Evolutionary conservation across 1,140 invertebrate genomes (phyloP).

Genomic region (Plutomurus gul): DNA sequence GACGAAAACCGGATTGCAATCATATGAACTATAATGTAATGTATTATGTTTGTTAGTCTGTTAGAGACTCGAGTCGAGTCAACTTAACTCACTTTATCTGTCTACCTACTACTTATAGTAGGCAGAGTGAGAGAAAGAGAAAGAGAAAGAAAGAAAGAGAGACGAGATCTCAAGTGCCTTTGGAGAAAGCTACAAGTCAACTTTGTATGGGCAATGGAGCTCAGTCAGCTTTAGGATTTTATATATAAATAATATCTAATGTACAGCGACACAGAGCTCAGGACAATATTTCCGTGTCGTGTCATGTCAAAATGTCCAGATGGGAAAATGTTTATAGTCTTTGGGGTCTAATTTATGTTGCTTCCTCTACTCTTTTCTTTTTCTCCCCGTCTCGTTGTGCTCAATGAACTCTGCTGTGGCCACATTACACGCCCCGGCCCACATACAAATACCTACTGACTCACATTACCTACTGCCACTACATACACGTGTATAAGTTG

Average conservation of each 20-base stretch:
- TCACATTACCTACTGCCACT: not conserved
- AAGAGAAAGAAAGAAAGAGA: not conserved
- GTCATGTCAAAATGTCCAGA: slow-evolving; percentile 21
- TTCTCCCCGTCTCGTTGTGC: no score
- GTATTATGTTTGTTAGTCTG: not conserved
- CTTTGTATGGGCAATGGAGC: not conserved
- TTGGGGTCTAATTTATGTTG: slow-evolving; percentile 29
- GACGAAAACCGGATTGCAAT: slow-evolving; percentile 18
- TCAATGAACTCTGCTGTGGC: no score
- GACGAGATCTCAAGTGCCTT: not conserved
- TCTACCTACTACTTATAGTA: not conserved
- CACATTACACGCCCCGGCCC: not conserved
- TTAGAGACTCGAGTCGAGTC: not conserved
- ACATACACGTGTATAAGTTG: not conserved
- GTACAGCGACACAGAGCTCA: not conserved
- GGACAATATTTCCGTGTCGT: slow-evolving; percentile 20
- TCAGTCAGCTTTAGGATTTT: not conserved
- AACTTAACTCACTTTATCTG: not conserved
- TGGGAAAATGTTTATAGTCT: slow-evolving; percentile 27
- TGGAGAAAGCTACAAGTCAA: slow-evolving; percentile 18
- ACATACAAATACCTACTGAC: not conserved
- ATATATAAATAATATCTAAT: slow-evolving; percentile 26
- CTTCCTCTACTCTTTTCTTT: not conserved
- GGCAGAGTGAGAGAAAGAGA: not conserved
- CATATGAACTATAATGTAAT: not conserved